A percentile compares a stretch with the other conserved stretches of the same genome.
Conservation (phyloP, 2,888 invertebrate genomes). For the Mythimna vitellina region DNA sequence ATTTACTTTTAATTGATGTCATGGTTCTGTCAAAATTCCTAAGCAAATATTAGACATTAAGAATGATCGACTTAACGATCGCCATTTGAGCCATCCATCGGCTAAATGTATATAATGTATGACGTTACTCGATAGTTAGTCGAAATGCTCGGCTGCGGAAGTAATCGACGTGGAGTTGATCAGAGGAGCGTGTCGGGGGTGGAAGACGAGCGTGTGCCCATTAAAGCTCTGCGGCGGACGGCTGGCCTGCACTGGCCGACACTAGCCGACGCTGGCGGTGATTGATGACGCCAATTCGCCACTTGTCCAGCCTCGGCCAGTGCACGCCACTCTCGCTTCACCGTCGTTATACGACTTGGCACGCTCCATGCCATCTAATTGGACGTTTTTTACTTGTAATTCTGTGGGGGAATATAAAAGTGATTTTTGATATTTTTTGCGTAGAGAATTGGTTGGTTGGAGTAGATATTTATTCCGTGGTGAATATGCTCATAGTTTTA, state of each 20-base stretch:
- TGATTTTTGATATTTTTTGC: slow-evolving; percentile 11
- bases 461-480: not conserved
- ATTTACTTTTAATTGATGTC: not conserved
- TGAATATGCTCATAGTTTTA: not conserved
- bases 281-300: slow-evolving; percentile 88
- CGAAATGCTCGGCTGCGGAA: slow-evolving; percentile 38
- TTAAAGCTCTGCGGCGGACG: slow-evolving; percentile 81
- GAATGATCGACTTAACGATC: not conserved
- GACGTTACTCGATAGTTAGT: slow-evolving; percentile 15
- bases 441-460: slow-evolving; percentile 4
- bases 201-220: slow-evolving; percentile 77
- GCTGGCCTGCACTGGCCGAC: slow-evolving; percentile 55
- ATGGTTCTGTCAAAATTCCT: not conserved
- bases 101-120: slow-evolving; percentile 18
- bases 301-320: slow-evolving; percentile 75
- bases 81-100: not conserved
- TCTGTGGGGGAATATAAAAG: slow-evolving; percentile 25
- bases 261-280: slow-evolving; percentile 68
- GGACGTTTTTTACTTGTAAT: slow-evolving; percentile 65
- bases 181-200: slow-evolving; percentile 70
- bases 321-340: slow-evolving; percentile 58
- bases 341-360: slow-evolving; percentile 69
- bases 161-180: slow-evolving; percentile 75
- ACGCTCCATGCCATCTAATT: slow-evolving; percentile 69
- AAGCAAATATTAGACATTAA: not conserved